These are phyloP conservation scores for Trichomalopsis sarcophagae DNA, from an alignment of 1,140 invertebrate species.

Conservation along the genomic window DNA sequence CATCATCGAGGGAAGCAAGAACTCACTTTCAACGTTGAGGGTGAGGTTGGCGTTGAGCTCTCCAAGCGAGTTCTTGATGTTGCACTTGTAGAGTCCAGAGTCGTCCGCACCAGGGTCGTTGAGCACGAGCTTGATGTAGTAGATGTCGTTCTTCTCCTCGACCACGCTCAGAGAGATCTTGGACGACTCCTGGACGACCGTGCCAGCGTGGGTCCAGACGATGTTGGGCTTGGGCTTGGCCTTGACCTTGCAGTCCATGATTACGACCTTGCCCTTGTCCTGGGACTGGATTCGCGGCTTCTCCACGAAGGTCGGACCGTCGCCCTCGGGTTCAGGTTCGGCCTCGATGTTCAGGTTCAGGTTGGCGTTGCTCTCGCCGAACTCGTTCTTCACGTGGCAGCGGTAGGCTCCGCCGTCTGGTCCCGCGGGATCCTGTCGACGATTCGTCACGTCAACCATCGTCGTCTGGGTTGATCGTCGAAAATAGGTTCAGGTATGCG, in stretches of 20 bases:
- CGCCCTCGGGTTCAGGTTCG: slow-evolving; percentile 92
- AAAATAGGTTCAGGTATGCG: no score
- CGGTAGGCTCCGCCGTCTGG: slow-evolving; percentile 97
- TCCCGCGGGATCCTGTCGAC: slow-evolving; percentile 89
- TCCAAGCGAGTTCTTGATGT: slow-evolving; percentile 96
- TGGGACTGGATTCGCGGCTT: slow-evolving; percentile 97
- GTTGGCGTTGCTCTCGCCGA: slow-evolving; percentile 98
- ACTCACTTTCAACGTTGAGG: slow-evolving; percentile 97
- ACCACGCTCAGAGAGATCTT: slow-evolving; percentile 85
- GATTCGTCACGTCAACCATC: slow-evolving; percentile 21
- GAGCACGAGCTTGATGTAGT: slow-evolving; percentile 92
- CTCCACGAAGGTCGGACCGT: slow-evolving; percentile 98
- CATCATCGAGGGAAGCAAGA: neutral
- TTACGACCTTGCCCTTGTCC: slow-evolving; percentile 95
- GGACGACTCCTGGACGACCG: slow-evolving; percentile 85
- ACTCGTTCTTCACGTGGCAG: slow-evolving; percentile 97
- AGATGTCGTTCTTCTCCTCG: slow-evolving; percentile 89
- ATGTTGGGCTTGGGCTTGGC: slow-evolving; percentile 95
- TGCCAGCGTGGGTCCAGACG: slow-evolving; percentile 92
- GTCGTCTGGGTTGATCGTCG: no score
- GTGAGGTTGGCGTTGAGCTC: slow-evolving; percentile 97
- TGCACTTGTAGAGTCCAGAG: slow-evolving; percentile 98
- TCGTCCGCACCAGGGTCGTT: slow-evolving; percentile 95
- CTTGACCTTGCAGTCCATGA: slow-evolving; percentile 97
- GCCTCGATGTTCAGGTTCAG: slow-evolving; percentile 98